Evolutionary conservation across 2,113 vertebrate species (phyloP).

Genomic region (Thamnophis sirtalis): DNA sequence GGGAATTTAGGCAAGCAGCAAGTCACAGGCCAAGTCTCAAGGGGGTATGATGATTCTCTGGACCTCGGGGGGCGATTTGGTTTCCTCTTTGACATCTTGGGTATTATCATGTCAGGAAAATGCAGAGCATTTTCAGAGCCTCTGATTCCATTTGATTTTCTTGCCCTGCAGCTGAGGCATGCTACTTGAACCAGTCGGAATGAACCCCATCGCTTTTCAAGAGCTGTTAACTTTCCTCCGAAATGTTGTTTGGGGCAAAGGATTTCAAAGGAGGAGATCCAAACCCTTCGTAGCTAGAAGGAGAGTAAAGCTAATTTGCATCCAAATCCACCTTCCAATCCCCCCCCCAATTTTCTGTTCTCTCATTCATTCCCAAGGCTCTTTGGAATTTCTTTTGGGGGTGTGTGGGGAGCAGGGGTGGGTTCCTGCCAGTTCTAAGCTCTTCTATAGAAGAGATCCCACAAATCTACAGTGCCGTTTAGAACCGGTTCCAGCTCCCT

Average conservation of each 20-base stretch:
- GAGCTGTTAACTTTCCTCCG: background rate
- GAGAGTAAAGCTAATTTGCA: background rate
- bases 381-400: background rate
- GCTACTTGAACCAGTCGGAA: background rate
- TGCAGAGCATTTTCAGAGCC: background rate
- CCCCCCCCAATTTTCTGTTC: background rate
- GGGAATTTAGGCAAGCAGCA: background rate
- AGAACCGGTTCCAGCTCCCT: no score
- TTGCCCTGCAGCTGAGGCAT: background rate
- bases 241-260: background rate
- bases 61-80: constrained; percentile 8
- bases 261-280: background rate
- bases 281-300: background rate
- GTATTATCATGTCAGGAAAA: constrained; percentile 15
- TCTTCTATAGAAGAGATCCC: no score
- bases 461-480: no score
- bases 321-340: background rate
- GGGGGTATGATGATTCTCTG: constrained; percentile 6
- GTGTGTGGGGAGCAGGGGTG: no score
- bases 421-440: no score
- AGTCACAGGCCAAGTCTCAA: background rate
- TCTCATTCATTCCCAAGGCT: background rate
- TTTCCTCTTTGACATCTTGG: background rate
- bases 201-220: background rate
- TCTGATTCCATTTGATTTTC: constrained; percentile 9